phyloP scores from a whole-genome alignment of 2,797 vertebrate species.

The Diceros bicornis region DNA sequence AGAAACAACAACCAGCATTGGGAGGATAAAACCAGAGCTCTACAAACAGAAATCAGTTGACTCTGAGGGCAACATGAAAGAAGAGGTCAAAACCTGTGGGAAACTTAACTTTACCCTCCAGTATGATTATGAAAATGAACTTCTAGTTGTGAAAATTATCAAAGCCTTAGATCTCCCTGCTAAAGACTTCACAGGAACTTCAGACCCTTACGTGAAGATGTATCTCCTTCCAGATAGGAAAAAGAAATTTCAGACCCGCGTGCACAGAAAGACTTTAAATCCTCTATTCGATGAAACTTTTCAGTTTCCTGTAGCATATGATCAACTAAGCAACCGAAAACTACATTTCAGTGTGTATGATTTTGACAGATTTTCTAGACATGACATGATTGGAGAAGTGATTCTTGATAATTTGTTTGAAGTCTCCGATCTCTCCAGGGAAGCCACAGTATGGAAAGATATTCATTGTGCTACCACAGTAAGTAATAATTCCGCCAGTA shows the following conservation, averaged over 20 bases:
- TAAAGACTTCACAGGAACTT: slow-evolving; percentile 98
- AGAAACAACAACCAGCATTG: slow-evolving; percentile 97
- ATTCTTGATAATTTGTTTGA: slow-evolving; percentile 99
- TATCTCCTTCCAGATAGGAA: slow-evolving; percentile 99
- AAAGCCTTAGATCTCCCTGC: slow-evolving; percentile 98
- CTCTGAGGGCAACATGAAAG: slow-evolving; percentile 93
- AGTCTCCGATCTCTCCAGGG: slow-evolving; percentile 97
- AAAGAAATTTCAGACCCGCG: slow-evolving; percentile 99
- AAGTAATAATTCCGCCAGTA: slow-evolving; percentile 88
- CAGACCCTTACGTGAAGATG: slow-evolving; percentile 99
- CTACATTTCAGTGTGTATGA: slow-evolving; percentile 99
- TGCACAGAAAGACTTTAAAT: slow-evolving; percentile 98
- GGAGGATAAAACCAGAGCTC: slow-evolving; percentile 98
- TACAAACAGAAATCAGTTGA: slow-evolving; percentile 99
- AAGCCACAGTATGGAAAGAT: slow-evolving; percentile 98
- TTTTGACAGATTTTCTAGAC: slow-evolving; percentile 99
- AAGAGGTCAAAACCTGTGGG: slow-evolving; percentile 95
- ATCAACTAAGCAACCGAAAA: slow-evolving; percentile 97
- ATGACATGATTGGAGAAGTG: slow-evolving; percentile 99
- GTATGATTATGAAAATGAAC: slow-evolving; percentile 97
- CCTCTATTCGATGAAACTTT: slow-evolving; percentile 97
- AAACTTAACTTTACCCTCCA: slow-evolving; percentile 96
- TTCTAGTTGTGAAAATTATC: slow-evolving; percentile 95
- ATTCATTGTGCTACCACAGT: slow-evolving; percentile 97
- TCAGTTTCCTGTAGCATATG: slow-evolving; percentile 96